Percentiles rank a stretch among this genome's conserved stretches.
These are phyloP conservation scores for Drosophila sproati DNA, from an alignment of 1,140 invertebrate genomes.

Conservation along the genomic window DNA sequence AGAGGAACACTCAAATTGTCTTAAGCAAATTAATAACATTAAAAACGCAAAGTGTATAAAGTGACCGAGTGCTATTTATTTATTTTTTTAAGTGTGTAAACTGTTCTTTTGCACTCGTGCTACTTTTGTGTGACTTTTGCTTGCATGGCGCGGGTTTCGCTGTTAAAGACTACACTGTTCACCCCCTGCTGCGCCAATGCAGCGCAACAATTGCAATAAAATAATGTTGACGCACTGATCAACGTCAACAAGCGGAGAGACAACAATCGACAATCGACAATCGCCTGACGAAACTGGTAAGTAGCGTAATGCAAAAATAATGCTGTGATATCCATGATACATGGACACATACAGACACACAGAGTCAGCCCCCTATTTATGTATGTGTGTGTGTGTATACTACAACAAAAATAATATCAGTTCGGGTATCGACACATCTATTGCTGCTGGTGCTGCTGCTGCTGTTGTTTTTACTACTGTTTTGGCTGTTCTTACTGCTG, in stretches of 20 bases:
- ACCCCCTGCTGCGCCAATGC: constrained; percentile 5
- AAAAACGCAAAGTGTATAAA: background rate
- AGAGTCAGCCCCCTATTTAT: background rate
- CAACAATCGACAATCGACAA: constrained; percentile 13
- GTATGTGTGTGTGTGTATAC: constrained; percentile 61
- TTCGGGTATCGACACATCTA: constrained; percentile 47
- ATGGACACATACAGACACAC: background rate
- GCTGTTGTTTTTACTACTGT: constrained; percentile 14
- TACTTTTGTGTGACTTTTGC: background rate
- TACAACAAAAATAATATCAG: constrained; percentile 22
- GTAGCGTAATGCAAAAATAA: constrained; percentile 19
- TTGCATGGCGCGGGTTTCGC: constrained; percentile 26
- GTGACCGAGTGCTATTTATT: constrained; percentile 19
- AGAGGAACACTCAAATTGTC: constrained; percentile 1
- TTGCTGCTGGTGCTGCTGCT: constrained; percentile 45
- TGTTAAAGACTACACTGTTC: background rate
- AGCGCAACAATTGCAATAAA: constrained; percentile 38
- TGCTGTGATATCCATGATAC: background rate
- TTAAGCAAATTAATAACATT: constrained; percentile 5
- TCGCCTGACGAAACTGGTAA: constrained; percentile 20
- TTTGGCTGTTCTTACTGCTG: constrained; percentile 42
- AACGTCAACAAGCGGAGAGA: background rate
- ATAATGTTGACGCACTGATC: constrained; percentile 37
- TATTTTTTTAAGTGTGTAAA: constrained; percentile 6
- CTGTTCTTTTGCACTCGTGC: constrained; percentile 1